Percentiles rank a stretch among this genome's conserved stretches.
phyloP scores from a whole-genome alignment of 2,797 vertebrate genomes.

The Xiphorhynchus erythropygius region DNA sequence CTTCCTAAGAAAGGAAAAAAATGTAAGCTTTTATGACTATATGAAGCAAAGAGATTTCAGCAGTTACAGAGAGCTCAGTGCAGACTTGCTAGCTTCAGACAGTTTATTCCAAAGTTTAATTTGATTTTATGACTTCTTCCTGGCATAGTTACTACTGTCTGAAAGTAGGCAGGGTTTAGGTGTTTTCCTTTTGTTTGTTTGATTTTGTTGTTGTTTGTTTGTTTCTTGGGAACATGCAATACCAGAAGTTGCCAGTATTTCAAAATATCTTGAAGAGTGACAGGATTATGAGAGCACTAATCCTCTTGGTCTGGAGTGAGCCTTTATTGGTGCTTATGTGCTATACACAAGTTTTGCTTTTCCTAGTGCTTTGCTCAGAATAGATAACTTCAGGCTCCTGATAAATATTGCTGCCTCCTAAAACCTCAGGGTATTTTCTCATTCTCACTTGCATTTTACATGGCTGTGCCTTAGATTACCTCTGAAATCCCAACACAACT shows the following conservation, averaged over 20 bases:
- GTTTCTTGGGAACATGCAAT: background rate
- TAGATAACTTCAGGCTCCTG: background rate
- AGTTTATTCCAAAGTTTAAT: conserved; percentile 6
- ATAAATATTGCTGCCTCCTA: conserved; percentile 6
- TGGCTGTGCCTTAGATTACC: conserved; percentile 1
- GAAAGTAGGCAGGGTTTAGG: background rate
- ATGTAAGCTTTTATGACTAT: background rate
- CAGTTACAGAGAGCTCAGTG: background rate
- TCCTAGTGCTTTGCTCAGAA: background rate
- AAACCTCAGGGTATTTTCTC: conserved; percentile 3
- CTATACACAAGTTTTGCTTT: background rate
- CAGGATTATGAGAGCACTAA: background rate
- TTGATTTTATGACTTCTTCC: conserved; percentile 16
- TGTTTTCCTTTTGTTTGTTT: background rate
- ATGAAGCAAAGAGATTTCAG: background rate
- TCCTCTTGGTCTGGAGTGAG: background rate
- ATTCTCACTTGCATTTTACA: conserved; percentile 9
- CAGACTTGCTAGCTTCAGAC: background rate
- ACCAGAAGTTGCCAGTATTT: conserved; percentile 1
- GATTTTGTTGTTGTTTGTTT: background rate
- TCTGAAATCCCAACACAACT: conserved; percentile 7
- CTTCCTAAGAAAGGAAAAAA: background rate
- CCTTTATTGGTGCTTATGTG: background rate
- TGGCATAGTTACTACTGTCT: background rate
- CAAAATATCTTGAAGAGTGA: conserved; percentile 3